These are phyloP conservation scores for Orgyia antiqua DNA, from an alignment of 2,888 invertebrate species.

Conservation along the genomic window DNA sequence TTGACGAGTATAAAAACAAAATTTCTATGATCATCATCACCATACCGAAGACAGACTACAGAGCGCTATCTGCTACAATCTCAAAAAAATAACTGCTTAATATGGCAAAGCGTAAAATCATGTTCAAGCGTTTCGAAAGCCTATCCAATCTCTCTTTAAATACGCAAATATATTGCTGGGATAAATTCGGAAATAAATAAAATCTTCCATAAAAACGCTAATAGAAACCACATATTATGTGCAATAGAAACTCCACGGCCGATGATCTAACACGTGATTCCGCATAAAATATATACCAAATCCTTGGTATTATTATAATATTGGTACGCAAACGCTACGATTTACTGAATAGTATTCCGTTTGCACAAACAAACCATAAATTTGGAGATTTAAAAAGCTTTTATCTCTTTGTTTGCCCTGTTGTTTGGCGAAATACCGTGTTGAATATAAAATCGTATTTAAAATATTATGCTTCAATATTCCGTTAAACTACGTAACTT, in stretches of 20 bases:
- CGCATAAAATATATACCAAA: slow-evolving; percentile 25
- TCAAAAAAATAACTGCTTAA: too few species aligned
- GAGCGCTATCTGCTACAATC: too few species aligned
- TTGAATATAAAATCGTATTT: slow-evolving; percentile 42
- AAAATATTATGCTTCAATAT: slow-evolving; percentile 41
- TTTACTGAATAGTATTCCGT: slow-evolving; percentile 54
- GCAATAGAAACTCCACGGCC: not conserved
- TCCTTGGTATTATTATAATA: slow-evolving; percentile 51
- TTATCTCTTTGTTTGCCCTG: slow-evolving; percentile 55
- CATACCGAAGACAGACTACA: too few species aligned
- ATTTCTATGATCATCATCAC: too few species aligned
- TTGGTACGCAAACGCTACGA: slow-evolving; percentile 34
- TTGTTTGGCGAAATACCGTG: slow-evolving; percentile 43
- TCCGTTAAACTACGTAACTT: slow-evolving; percentile 12
- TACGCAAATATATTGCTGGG: too few species aligned
- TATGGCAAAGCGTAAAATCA: too few species aligned
- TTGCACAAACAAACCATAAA: slow-evolving; percentile 64
- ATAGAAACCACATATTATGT: too few species aligned
- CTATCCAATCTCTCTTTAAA: too few species aligned
- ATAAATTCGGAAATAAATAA: too few species aligned
- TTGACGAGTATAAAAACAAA: too few species aligned
- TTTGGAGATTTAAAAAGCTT: slow-evolving; percentile 61
- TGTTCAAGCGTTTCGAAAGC: too few species aligned
- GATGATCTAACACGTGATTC: slow-evolving; percentile 22
- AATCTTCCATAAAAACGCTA: too few species aligned